Evolutionary conservation across 2,113 vertebrate genomes (phyloP), one percentile per base, ranked within the genome.

Genomic region (Pteruthius melanotis): DNA sequence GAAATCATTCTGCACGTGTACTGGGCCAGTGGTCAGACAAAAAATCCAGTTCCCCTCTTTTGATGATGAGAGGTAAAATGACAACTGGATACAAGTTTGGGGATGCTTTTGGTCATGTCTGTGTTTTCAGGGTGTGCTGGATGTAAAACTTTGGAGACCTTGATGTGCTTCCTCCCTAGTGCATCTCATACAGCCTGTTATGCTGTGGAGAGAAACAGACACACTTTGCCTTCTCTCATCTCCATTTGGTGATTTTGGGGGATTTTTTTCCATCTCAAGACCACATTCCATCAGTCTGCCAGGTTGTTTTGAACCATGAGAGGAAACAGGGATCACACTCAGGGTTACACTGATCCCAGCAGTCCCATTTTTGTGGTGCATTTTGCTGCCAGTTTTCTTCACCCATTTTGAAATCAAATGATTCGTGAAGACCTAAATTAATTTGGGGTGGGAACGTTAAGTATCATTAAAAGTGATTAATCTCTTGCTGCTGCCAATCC

Each of bases 271-370:
- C 1, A 0, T 20, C 64, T 23, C 54, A 6, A 26, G 65, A 0
- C 37, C 17, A 0, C 0, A 3, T 49, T 79, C 83, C 66, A 1
- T 4, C 31, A 14, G 45, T 31, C 33, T 40, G 52, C 45, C 1
- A 1, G 16, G 0, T 0, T 33, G 31, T 40, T 86, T 8, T 37
- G n/a, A 6, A 2, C n/a, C 24, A 4, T 0, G 13, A 20, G 64
- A 69, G 81, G 69, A 59, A 64, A 6, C 5, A 1, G 37, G 20
- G 66, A 3, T 50, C 35, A 49, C 18, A 0, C 47, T 54, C 24
- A 17, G 35, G 65, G 53, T 63, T 10, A 9, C 33, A 0, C 42
- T 37, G 66, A 59, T 54, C 54, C 42, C 90, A 81, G 18, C 75
- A n/a, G n/a, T 8, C 68, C 68, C 44, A 3, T 42, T 77, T 69